Base-by-base conservation (phyloP, 2,888 invertebrate genomes). In the Aphrophora alni region DNA sequence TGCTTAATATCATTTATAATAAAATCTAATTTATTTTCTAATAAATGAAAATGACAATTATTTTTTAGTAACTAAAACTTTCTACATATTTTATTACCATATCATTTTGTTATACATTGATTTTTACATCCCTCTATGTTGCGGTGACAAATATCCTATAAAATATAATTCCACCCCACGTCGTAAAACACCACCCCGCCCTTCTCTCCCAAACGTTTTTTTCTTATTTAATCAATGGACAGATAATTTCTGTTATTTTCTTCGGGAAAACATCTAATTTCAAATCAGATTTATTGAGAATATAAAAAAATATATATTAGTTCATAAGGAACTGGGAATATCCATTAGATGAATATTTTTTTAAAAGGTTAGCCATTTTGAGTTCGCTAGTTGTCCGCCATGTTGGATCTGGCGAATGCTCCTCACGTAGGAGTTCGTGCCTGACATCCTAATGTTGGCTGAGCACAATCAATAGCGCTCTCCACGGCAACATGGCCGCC, bases 401-500 rank as follows among this genome's bases (percentile, higher is more conserved):
- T 70, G 71, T 59, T 38, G 72, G 80, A 44, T 51, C 77, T 33
- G 51, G 80, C 71, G 77, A 77, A 77, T 81, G 77, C 81, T 70
- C 59, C 77, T 71, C 81, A 78, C 78, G 81, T 78, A 70, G 71
- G 71, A 77, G 59, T 80, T 75, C 80, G 80, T 80, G 80, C 80
- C 69, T 75, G 72, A 83, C 83, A 77, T 82, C 81, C 71, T 70
- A 82, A 77, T 77, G 72, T 87, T 44, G 44, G 44, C 14, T 44
- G 38, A 25, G 71, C 25, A 71, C 77, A 77, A 77, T 77, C 77
- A 77, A 77, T 77, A 77, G 77, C 71, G 77, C 38, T 21, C 33
- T 86, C 85, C 87, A 87, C 88, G 68, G 79, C 82, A 81, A 81
- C 83, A 88, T 86, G 86, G 82, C 83, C 88, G 83, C 82, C n/a